Evolutionary conservation across 35 echinoderm and acorn worm species (phyloP), one percentile per base, ranked within the genome.

Genomic region (Ptychodera flava): DNA sequence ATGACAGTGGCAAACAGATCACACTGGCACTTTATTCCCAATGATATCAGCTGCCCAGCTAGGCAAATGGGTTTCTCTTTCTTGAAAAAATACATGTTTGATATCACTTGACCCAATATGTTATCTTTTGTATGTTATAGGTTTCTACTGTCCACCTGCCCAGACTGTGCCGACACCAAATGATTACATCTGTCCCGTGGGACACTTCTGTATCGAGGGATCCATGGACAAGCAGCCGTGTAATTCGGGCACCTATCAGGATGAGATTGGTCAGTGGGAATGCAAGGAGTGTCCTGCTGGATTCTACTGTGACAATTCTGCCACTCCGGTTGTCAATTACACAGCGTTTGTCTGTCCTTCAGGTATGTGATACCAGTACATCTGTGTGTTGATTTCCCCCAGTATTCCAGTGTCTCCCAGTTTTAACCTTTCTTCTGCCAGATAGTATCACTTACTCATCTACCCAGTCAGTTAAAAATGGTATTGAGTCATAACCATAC

Each of bases 261-360:
- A 98, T 80, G 92, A 94, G 79, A 84, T 85, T 27, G 90, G 91
- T 38, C 90, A 92, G 81, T 93, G 92, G 85, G 45, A 79, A 16
- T 98, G 95, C 81, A 98, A 98, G 79, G 88, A 79, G 16, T 98
- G 95, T 37, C 95, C 92, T 29, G 85, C 88, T 30, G 92, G 95
- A 31, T 98, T 98, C 87, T 98, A 98, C 81, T 98, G 95, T 36
- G 92, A 98, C 80, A 92, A 98, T 83, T 87, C 88, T 16, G 75
- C 86, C 79, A 90, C 90, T n/a, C 92, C 95, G 22, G 86, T 98
- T 35, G 90, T 98, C 45, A 98, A 98, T 80, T 98, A 92, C 78
- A 98, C 95, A 1, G 29, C 81, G 0, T 94, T 88, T 36, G 85
- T 98, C 28, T 98, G 95, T 52, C 95, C 95, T 31, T 90, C 93